Evolutionary conservation across 35 echinoderm and acorn worm genomes (phyloP), one percentile per base, ranked within the genome.

Genomic region (Eucidaris tribuloides): DNA sequence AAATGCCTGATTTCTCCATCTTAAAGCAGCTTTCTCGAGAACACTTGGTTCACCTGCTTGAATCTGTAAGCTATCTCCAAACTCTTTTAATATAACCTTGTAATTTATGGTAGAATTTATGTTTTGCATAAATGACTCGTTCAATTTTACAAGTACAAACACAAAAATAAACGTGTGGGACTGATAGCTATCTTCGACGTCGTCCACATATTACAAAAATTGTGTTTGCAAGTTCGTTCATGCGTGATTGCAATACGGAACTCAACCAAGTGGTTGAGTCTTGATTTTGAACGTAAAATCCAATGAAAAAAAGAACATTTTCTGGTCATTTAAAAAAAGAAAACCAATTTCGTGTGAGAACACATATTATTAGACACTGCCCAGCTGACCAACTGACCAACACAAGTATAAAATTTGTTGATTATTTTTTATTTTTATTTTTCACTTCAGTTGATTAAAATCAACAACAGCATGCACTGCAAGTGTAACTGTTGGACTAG

Each of bases 41-140:
- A 24, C 82, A 96, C 31, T 63, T 96, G 43, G 88, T 90, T 42
- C 87, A 96, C 71, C 79, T 96, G 13, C 83, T 96, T 20, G 87
- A 96, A 54, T 96, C 87, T 19, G 92, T 96, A 57, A 82, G 85
- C 79, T 45, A 40, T 32, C 14, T 11, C n/a, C 9, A 52, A 52
- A 52, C 9, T 52, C 9, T 52, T 52, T 11, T n/a, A 52, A n/a
- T 9, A 52, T 11, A 52, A 11, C 48, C 48, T 11, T 11, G 48
- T n/a, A 9, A 52, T 9, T 52, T 52, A 52, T n/a, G 48, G n/a
- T 11, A n/a, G n/a, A 52, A 52, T 52, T n/a, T 11, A n/a, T 11
- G n/a, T 52, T 5, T 63, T 32, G 11, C 36, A 11, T 5, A 28
- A 3, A 9, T 1, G 0, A 63, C 36, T 31, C 17, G 29, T 31